Conservation (phyloP, 2,113 vertebrate species). For the Mus spicilegus region DNA sequence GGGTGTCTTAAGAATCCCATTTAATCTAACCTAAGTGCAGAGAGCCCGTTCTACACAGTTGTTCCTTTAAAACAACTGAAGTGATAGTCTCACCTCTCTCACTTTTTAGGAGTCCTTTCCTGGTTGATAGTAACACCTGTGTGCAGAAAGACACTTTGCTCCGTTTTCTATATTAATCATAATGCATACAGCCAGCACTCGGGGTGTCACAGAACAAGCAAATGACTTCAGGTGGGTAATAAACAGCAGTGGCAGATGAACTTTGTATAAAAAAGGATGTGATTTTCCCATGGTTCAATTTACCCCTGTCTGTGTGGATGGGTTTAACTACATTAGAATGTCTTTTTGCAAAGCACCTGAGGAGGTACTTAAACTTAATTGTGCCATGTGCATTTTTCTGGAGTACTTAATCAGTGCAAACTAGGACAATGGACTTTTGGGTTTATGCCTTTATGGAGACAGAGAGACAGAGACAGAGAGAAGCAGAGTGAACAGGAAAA, state of each 20-base stretch:
- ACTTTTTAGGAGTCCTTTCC: constrained; percentile 4
- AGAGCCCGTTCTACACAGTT: neutral
- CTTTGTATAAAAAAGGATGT: constrained; percentile 72
- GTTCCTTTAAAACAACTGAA: neutral
- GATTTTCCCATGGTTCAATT: constrained; percentile 76
- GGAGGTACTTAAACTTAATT: constrained; percentile 81
- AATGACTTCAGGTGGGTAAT: constrained; percentile 79
- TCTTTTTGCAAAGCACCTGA: constrained; percentile 67
- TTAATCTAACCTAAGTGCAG: neutral
- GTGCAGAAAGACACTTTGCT: neutral
- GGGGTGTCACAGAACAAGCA: constrained; percentile 42
- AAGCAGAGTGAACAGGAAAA: neutral
- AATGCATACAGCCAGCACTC: constrained; percentile 61
- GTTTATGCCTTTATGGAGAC: constrained; percentile 58
- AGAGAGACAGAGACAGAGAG: neutral
- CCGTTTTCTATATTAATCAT: constrained; percentile 62
- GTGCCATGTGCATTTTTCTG: constrained; percentile 52
- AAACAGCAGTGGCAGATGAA: constrained; percentile 82
- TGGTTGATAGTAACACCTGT: constrained; percentile 56
- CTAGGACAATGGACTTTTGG: constrained; percentile 40
- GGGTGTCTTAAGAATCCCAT: neutral
- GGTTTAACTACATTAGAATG: constrained; percentile 70
- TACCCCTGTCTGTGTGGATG: constrained; percentile 70
- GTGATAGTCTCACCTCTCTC: neutral
- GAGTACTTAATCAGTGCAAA: constrained; percentile 79